Evolutionary conservation across 2,888 invertebrate species (phyloP).

Genomic region (Germaria angustata): DNA sequence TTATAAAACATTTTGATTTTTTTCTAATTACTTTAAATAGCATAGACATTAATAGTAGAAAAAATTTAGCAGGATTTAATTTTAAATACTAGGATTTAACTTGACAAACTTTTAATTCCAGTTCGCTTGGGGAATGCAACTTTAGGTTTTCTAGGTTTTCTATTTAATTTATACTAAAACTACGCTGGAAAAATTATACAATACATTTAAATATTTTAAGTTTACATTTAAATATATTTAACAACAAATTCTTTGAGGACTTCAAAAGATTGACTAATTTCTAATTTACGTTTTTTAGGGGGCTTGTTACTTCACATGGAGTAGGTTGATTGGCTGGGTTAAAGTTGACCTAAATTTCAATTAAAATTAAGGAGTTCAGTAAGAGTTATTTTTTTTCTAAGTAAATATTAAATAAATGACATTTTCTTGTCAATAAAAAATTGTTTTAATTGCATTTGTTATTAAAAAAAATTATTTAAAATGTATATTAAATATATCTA

Average conservation of each 20-base stretch:
- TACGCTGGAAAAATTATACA: constrained; percentile 37
- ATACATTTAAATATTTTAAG: constrained; percentile 5
- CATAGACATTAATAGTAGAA: constrained; percentile 48
- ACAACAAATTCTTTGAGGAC: constrained; percentile 51
- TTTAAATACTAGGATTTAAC: constrained; percentile 3
- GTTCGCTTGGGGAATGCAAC: constrained; percentile 1
- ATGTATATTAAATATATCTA: background rate
- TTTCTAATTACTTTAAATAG: background rate
- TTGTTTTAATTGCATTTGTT: background rate
- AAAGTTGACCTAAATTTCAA: constrained; percentile 7
- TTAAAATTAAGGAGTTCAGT: constrained; percentile 7
- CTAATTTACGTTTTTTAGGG: constrained; percentile 1
- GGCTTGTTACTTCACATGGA: background rate
- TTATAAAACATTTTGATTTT: constrained; percentile 3
- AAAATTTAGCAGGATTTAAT: background rate
- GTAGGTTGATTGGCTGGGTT: background rate
- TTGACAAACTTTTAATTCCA: constrained; percentile 3
- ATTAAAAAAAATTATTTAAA: constrained; percentile 4
- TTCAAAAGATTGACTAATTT: constrained; percentile 46
- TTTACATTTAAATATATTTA: constrained; percentile 39
- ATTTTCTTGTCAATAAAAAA: background rate
- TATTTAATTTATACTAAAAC: constrained; percentile 23
- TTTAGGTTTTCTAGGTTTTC: too few relatives aligned
- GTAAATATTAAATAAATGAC: constrained; percentile 16
- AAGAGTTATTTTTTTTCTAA: background rate